Evolutionary conservation across 2,888 invertebrate genomes (phyloP).

Genomic region (Callinectes sapidus): DNA sequence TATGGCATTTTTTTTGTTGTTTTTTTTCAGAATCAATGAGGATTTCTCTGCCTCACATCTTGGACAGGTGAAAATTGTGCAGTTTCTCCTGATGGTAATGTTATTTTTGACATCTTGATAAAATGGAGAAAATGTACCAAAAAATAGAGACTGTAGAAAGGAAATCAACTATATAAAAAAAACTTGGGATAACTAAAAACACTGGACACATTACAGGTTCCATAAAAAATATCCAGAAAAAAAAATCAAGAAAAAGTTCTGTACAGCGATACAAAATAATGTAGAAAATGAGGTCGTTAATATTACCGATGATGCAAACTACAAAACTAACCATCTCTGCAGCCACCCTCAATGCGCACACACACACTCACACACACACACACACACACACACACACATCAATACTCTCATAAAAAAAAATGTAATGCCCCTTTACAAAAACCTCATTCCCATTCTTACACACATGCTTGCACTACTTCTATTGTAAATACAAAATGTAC

Average conservation of each 20-base stretch:
- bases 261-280: slow-evolving; percentile 26
- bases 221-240: slow-evolving; percentile 4
- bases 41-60: slow-evolving; percentile 16
- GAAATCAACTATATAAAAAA: slow-evolving; percentile 16
- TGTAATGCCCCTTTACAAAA: slow-evolving; percentile 22
- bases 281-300: slow-evolving; percentile 26
- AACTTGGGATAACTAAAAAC: slow-evolving; percentile 12
- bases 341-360: slow-evolving; percentile 1
- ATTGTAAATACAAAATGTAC: slow-evolving; percentile 31
- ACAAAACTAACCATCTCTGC: slow-evolving; percentile 26
- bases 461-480: slow-evolving; percentile 21
- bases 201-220: not conserved
- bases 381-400: slow-evolving; percentile 32
- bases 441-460: not conserved
- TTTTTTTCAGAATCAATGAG: slow-evolving; percentile 15
- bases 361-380: slow-evolving; percentile 34
- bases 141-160: slow-evolving; percentile 29
- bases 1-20: slow-evolving; percentile 16
- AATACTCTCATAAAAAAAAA: not conserved
- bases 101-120: slow-evolving; percentile 36
- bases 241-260: slow-evolving; percentile 32
- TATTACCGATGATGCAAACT: slow-evolving; percentile 24
- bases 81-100: slow-evolving; percentile 28
- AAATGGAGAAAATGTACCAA: slow-evolving; percentile 34
- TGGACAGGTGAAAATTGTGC: slow-evolving; percentile 37